Base-by-base conservation (phyloP, 1,140 invertebrate species). In the Drosophila nebulosa region DNA sequence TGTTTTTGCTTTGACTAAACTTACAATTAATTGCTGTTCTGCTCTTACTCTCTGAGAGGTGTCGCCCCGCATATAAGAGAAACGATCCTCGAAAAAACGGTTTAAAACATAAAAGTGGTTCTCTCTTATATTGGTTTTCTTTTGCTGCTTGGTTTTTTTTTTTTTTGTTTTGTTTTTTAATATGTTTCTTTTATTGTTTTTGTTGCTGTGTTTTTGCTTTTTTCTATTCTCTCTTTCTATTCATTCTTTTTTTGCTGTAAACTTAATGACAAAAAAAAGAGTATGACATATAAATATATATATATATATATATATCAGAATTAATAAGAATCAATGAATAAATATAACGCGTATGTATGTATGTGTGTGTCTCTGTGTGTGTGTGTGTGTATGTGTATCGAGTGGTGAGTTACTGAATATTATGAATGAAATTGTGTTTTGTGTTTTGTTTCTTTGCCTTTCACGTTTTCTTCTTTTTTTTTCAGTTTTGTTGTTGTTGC, bases 321-420 rank as follows among this genome's bases (percentile, higher is more conserved):
- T 85, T 85, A 85, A 88, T 86, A 86, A 88, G 83, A 86, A 86
- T 86, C 83, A 86, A 86, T 86, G 83, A 88, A 86, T 86, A 86
- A 86, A 86, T 86, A 86, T 86, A 86, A 81, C 83, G 78, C 73
- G 69, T 81, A 64, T 85, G 53, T 81, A 61, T 86, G 64, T 74
- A 64, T 77, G 51, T 63, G 26, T 22, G 32, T 74, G 27, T 27
- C 16, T 64, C 12, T 55, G 12, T 53, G 62, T 71, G 30, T 56
- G 22, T 78, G 56, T 39, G 26, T 69, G 56, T 66, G 57, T 57
- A 52, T 62, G 36, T 64, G 39, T 61, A 27, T 79, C 52, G 46
- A 69, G 59, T 69, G 68, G 69, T 69, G 68, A 69, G 16, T 70
- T 53, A 72, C 72, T 42, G 39, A 42, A 42, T 18, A 42, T 46